Conservation (phyloP, 2,888 invertebrate genomes). For the Cataglyphis altisquamis region DNA sequence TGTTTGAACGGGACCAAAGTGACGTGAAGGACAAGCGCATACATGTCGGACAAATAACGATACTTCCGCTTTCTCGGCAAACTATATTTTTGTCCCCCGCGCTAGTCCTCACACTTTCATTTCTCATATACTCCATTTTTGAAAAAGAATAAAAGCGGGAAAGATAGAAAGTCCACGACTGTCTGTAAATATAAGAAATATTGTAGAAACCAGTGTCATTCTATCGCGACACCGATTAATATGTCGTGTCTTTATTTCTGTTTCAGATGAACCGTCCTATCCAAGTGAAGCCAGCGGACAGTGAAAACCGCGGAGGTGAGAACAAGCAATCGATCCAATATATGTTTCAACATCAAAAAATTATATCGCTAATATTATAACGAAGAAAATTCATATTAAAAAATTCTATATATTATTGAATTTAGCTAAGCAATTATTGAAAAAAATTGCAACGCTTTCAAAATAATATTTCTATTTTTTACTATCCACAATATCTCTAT, state of each 20-base stretch:
- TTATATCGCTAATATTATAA: conserved; percentile 14
- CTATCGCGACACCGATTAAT: conserved; percentile 18
- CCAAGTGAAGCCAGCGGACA: conserved; percentile 99
- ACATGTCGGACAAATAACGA: conserved; percentile 77
- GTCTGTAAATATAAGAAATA: conserved; percentile 25
- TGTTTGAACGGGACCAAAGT: conserved; percentile 74
- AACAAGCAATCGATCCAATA: conserved; percentile 63
- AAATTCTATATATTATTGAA: conserved; percentile 2
- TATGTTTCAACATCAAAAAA: background rate
- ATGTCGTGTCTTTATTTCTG: conserved; percentile 76
- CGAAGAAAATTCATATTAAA: background rate
- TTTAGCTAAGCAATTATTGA: background rate
- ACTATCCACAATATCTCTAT: background rate
- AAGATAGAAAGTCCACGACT: background rate
- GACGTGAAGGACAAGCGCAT: conserved; percentile 74
- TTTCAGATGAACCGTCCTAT: conserved; percentile 99
- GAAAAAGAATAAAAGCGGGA: background rate
- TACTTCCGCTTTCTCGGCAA: conserved; percentile 57
- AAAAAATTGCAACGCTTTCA: background rate
- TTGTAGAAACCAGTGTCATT: background rate
- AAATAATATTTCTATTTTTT: conserved; percentile 8
- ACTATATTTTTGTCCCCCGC: conserved; percentile 28
- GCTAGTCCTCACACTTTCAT: background rate
- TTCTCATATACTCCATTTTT: conserved; percentile 9
- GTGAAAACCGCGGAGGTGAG: conserved; percentile 99